Evolutionary conservation across 2,797 vertebrate genomes (phyloP).

Genomic region (Clarias platycephalus): DNA sequence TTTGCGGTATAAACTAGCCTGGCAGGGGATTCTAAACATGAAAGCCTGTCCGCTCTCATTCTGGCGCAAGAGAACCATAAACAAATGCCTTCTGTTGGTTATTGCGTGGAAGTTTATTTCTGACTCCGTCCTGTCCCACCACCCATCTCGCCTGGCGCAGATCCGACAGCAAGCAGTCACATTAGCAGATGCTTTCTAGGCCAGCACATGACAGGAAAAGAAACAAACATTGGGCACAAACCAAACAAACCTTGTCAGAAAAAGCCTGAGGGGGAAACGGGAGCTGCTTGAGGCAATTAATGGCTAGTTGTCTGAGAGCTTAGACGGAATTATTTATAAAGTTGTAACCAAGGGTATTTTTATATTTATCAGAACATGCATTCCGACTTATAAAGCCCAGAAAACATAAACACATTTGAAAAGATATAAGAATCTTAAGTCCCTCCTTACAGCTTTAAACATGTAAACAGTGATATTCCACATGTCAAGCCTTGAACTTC

Average conservation of each 20-base stretch:
- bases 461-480: not conserved
- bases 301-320: slow-evolving; percentile 44
- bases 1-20: slow-evolving; percentile 64
- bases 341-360: not conserved
- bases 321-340: slow-evolving; percentile 2
- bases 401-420: not conserved
- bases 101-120: slow-evolving; percentile 52
- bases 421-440: not conserved
- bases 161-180: slow-evolving; percentile 69
- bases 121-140: slow-evolving; percentile 30
- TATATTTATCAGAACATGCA: not conserved
- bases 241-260: slow-evolving; percentile 67
- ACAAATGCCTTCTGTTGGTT: slow-evolving; percentile 59
- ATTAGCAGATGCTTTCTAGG: slow-evolving; percentile 68
- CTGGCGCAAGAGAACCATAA: slow-evolving; percentile 56
- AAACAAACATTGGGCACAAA: slow-evolving; percentile 64
- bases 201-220: slow-evolving; percentile 50
- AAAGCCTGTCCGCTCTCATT: slow-evolving; percentile 56
- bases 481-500: not conserved
- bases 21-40: slow-evolving; percentile 58
- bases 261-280: slow-evolving; percentile 45
- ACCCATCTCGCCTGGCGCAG: slow-evolving; percentile 61
- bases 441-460: not conserved
- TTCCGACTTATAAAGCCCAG: not conserved
- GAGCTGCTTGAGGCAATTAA: slow-evolving; percentile 56